Conservation (phyloP, 2,113 vertebrate species). For the Crotalus tigris region DNA sequence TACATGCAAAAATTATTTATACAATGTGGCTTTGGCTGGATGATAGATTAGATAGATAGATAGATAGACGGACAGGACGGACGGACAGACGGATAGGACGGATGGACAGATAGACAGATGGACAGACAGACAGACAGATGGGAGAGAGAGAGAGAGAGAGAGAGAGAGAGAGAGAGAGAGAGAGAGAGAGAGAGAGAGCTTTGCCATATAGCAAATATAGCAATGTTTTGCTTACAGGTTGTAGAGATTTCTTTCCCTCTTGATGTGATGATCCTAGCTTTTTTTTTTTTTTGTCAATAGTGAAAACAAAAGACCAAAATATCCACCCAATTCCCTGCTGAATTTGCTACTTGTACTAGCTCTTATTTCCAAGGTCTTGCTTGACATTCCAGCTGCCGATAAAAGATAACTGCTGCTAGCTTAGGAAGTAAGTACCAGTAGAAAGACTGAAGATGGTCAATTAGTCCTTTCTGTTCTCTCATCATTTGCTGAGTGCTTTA, state of each 20-base stretch:
- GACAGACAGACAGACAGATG: no score
- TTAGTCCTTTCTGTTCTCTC: neutral
- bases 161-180: no score
- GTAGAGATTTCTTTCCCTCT: neutral
- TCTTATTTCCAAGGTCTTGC: neutral
- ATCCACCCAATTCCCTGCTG: neutral
- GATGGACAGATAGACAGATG: no score
- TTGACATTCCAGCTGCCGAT: neutral
- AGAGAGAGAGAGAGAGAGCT: neutral
- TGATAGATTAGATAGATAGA: no score
- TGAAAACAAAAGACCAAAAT: neutral
- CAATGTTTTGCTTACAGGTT: neutral
- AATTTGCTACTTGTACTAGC: neutral
- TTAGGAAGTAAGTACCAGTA: neutral
- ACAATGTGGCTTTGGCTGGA: neutral
- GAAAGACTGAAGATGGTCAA: neutral
- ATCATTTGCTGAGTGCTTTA: neutral
- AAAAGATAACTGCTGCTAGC: neutral
- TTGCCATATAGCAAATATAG: neutral
- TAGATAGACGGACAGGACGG: no score
- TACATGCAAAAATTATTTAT: no score
- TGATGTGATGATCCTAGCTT: neutral
- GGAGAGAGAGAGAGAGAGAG: no score
- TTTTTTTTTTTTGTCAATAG: neutral
- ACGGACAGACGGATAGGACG: no score